Evolutionary conservation across 1,140 invertebrate species (phyloP), one percentile per base, ranked within the genome.

Genomic region (Hyles vespertilio): DNA sequence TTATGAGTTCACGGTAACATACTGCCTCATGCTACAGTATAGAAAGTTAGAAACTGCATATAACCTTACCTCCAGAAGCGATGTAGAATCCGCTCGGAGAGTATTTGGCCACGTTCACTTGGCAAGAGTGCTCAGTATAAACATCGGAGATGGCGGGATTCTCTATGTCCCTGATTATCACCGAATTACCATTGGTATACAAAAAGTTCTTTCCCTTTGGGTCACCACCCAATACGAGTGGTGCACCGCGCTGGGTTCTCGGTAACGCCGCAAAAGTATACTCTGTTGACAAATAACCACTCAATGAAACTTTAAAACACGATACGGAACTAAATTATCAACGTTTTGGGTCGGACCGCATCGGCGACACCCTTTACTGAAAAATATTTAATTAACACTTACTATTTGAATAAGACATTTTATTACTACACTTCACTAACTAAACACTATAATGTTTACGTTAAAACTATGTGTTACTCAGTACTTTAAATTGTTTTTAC

Each of bases 61-160:
- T 51, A 67, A 61, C 58, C 89, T 91, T 92, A 98, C 97, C 97
- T 90, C 96, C 98, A 73, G 98, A 99, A 53, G 98, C 97, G 79
- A 99, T 99, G 79, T 99, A 99, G 89, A 98, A 99, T 64, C 98
- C 97, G 90, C 96, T 98, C 3, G 98, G 98, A 51, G 98, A 98
- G 89, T 99, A 99, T 88, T 99, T 99, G 50, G 98, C 98, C 53
- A 98, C 97, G 80, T 97, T 98, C 2, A 98, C 97, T 73, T 93
- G 91, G 74, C 95, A 95, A 45, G 98, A 96, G 89, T 99, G 98
- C 90, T 99, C 98, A 3, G 98, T 98, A 86, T 99, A 99, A 65
- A 99, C 93, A 87, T 99, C 98, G 67, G 95, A 92, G 67, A 97
- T 95, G 10, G 95, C 93, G 60, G 97, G 96, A 91, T 99, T 95